Conservation (phyloP, 1,140 invertebrate species). For the Apolygus lucorum region DNA sequence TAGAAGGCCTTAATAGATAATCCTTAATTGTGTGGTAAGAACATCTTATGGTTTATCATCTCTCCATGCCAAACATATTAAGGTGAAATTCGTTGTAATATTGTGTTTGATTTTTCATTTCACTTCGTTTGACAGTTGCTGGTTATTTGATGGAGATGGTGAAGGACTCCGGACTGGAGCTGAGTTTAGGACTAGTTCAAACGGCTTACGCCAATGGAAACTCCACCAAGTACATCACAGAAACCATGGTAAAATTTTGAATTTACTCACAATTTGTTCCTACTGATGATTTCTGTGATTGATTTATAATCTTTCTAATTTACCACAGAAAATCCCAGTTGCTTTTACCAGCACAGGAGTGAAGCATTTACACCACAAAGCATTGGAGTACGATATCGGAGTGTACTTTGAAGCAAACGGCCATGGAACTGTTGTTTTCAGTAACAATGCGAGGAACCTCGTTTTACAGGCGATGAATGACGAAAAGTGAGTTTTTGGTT, state of each 20-base stretch:
- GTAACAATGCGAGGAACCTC: conserved; percentile 44
- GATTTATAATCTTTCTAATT: conserved; percentile 23
- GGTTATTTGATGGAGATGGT: conserved; percentile 73
- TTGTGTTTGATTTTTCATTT: no score
- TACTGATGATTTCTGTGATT: no score
- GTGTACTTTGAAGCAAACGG: conserved; percentile 99
- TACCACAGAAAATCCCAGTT: conserved; percentile 71
- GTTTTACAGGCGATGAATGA: conserved; percentile 1
- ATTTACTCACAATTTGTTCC: no score
- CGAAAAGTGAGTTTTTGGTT: conserved; percentile 21
- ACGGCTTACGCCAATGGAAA: conserved; percentile 98
- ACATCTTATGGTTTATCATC: no score
- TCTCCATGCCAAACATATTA: no score
- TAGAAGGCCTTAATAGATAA: no score
- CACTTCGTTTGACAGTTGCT: conserved; percentile 47
- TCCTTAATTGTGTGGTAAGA: no score
- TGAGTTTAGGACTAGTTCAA: conserved; percentile 84
- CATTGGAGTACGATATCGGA: conserved; percentile 85
- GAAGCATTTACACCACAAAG: conserved; percentile 92
- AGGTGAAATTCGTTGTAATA: no score
- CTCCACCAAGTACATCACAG: conserved; percentile 83
- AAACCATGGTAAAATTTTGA: conserved; percentile 73
- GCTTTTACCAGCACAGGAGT: conserved; percentile 91
- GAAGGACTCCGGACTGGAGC: conserved; percentile 50
- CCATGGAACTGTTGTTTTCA: conserved; percentile 89